Evolutionary conservation across 2,797 vertebrate genomes (phyloP), one percentile per base, ranked within the genome.

Genomic region (Mus spretus): DNA sequence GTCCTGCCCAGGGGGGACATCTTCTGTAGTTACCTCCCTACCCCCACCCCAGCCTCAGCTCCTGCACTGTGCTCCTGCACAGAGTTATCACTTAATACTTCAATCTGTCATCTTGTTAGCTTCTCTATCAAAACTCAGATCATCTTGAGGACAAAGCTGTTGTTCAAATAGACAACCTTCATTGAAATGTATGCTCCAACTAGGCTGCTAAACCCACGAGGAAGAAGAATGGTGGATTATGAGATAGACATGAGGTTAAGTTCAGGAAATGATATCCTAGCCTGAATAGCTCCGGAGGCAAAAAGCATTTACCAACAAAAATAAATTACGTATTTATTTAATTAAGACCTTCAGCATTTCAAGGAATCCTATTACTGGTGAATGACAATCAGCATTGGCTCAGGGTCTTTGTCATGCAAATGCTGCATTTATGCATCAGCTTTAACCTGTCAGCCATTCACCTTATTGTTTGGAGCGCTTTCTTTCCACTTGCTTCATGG

Each of bases 371-470:
- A 75, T 93, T 96, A 94, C 74, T 94, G 22, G 37, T 57, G 95
- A 98, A 95, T 79, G 97, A 89, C 91, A 97, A 95, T 96, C 87
- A 86, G 94, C 94, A 91, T 79, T 90, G 79, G 72, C 8, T 96
- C 65, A 40, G 89, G 67, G 72, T 75, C 97, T 97, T 96, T 97
- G 90, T 96, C 96, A 98, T 94, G 97, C 92, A 98, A 98, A 98
- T 96, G 40, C 84, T 92, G 31, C 87, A 94, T 95, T 97, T 90
- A 93, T 44, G 61, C 55, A 96, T 89, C 59, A 93, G 83, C 70
- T 97, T 96, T 97, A 97, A 91, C 67, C 78, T 78, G 91, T 82
- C 44, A 93, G 65, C 74, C 91, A 91, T 88, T 97, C 61, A 78
- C 37, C 81, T 93, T 91, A 81, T 12, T 53, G 90, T 96, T 94